Percentiles rank a stretch among this genome's conserved stretches.
phyloP scores from a whole-genome alignment of 92 coral and sea anemone genomes.

The Epizoanthus stellaris region DNA sequence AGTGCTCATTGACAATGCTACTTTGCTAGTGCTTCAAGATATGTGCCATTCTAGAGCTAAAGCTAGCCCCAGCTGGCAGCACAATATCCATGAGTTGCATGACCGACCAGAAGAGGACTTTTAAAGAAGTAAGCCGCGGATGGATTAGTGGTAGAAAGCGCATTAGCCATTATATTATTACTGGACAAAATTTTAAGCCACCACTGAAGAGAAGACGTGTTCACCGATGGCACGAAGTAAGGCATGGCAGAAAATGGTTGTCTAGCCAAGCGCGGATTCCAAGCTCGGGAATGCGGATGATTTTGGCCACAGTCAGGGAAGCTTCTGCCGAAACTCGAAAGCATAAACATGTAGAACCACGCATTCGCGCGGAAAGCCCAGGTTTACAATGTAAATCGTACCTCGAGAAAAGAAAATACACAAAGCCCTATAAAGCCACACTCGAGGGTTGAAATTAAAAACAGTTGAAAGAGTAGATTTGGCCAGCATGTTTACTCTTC shows the following conservation, averaged over 20 bases:
- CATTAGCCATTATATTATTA: too few species aligned
- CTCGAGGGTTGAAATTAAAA: not conserved
- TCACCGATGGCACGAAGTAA: too few species aligned
- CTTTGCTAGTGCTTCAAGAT: not conserved
- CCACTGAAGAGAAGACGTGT: too few species aligned
- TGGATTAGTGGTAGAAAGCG: not conserved
- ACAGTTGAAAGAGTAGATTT: conserved; percentile 23
- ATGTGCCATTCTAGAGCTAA: not conserved
- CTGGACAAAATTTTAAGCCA: too few species aligned
- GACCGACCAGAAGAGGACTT: not conserved
- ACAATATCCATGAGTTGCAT: conserved; percentile 27
- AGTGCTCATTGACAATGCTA: not conserved
- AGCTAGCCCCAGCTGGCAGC: not conserved
- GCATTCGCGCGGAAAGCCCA: too few species aligned
- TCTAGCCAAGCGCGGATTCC: too few species aligned
- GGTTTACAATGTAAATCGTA: not conserved
- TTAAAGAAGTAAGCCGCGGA: not conserved
- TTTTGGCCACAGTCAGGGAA: too few species aligned
- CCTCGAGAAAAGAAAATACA: not conserved
- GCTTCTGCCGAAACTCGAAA: too few species aligned
- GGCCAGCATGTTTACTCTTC: not conserved
- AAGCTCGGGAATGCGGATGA: too few species aligned
- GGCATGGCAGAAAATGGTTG: too few species aligned
- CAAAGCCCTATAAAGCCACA: not conserved
- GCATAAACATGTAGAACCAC: too few species aligned